Evolutionary conservation across 2,888 invertebrate species (phyloP), one percentile per base, ranked within the genome.

Genomic region (Blera fallax): DNA sequence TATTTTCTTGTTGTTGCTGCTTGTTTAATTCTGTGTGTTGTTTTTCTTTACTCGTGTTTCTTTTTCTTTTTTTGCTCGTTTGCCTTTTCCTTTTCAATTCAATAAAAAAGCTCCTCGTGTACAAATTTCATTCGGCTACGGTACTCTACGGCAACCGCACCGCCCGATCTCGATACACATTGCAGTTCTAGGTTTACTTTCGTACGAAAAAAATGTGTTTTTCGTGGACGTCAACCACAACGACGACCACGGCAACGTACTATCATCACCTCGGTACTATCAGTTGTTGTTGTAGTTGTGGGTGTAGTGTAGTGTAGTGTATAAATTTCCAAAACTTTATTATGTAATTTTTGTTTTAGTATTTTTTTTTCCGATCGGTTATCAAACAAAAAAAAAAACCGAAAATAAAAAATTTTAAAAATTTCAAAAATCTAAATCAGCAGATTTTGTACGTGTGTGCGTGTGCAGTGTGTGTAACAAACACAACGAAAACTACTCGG

Each of bases 81-180:
- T 64, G 80, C 74, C 74, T 85, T 85, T 81, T 76, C 60, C 80
- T 80, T 81, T 72, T 72, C 85, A 81, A 85, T 85, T 85, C 85
- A 85, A 85, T 85, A 85, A 85, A 85, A 40, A 85, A 85, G 81
- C 81, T 81, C 72, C 76, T 85, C 81, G 70, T 76, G 70, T 81
- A 85, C 65, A 72, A 85, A 85, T 81, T 70, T 81, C 85, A 85
- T 85, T 85, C 81, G 85, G 81, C 85, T 85, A 81, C 76, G 81
- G 72, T 81, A 85, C 81, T 80, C 67, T 72, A 81, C 72, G 81
- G 52, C 21, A 85, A 72, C 72, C 80, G 81, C 85, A 85, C 85
- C 76, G 81, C 54, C 76, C 72, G 80, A 76, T 80, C 70, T 72
- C 72, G 52, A 64, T 79, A 74, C 40, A 29, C 34, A 64, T 32